Conservation (phyloP, 2,113 vertebrate species). For the Chaetorhynchus papuensis region DNA sequence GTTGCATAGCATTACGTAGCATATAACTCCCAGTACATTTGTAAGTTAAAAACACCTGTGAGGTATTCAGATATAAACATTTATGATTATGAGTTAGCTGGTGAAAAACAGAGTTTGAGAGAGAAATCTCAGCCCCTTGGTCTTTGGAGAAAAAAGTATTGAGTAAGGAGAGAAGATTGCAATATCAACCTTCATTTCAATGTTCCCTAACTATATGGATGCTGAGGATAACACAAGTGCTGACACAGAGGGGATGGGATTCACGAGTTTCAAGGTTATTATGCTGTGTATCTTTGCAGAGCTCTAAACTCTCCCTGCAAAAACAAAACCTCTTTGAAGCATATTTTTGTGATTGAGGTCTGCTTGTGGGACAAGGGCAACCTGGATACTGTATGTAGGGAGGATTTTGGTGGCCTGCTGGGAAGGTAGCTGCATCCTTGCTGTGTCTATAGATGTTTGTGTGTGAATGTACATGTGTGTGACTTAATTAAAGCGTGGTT, state of each 20-base stretch:
- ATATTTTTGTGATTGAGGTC: conserved; percentile 30
- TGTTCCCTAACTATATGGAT: background rate
- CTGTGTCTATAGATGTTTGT: background rate
- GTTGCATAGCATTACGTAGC: background rate
- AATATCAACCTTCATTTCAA: background rate
- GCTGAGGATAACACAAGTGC: background rate
- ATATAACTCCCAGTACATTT: background rate
- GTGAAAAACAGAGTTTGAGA: background rate
- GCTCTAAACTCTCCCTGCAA: background rate
- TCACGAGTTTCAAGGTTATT: conserved; percentile 37
- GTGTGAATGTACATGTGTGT: background rate
- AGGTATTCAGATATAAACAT: background rate
- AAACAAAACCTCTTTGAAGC: conserved; percentile 55
- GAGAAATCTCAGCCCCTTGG: background rate
- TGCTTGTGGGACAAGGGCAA: conserved; percentile 47
- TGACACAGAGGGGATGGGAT: background rate
- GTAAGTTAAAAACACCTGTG: background rate
- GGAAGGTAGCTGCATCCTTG: conserved; percentile 19
- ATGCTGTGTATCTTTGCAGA: background rate
- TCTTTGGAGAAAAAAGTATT: background rate
- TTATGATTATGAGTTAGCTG: background rate
- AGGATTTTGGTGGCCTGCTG: conserved; percentile 37
- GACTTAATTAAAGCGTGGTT: conserved; percentile 15
- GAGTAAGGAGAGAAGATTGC: background rate
- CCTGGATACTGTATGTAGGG: background rate